These are phyloP conservation scores for Haliclystus octoradiatus DNA, from an alignment of 30 jellyfish, hydroid and myxozoan species.

Conservation along the genomic window DNA sequence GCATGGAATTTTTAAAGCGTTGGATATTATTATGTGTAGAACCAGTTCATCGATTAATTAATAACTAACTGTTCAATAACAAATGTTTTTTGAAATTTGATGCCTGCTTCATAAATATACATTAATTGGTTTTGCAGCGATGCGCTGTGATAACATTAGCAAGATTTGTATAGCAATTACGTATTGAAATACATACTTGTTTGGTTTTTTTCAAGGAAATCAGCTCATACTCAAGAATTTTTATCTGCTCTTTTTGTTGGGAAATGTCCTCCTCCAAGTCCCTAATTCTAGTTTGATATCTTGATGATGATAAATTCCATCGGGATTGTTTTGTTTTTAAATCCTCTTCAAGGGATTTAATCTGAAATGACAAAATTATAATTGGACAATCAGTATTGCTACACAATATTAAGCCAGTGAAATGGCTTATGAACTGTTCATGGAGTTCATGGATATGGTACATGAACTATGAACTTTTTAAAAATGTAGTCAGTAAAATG, in stretches of 20 bases:
- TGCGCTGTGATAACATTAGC: too few relatives aligned
- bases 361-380: conserved; percentile 11
- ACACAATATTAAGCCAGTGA: not conserved
- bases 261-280: conserved; percentile 60
- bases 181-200: not conserved
- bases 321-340: conserved; percentile 58
- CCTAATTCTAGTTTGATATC: conserved; percentile 65
- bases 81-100: too few relatives aligned
- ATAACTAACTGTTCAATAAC: too few relatives aligned
- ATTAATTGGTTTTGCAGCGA: too few relatives aligned
- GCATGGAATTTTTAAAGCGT: too few relatives aligned
- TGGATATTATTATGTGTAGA: too few relatives aligned
- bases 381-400: not conserved
- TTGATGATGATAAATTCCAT: conserved; percentile 77
- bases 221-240: conserved; percentile 47
- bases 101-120: too few relatives aligned
- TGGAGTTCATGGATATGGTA: not conserved
- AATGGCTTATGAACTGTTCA: not conserved
- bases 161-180: not conserved
- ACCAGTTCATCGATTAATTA: too few relatives aligned
- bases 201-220: not conserved
- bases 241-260: conserved; percentile 43
- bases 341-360: conserved; percentile 33
- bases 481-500: too few relatives aligned
- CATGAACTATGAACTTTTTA: too few relatives aligned